Base-by-base conservation (phyloP, 2,888 invertebrate species). In the Mayetiola destructor region DNA sequence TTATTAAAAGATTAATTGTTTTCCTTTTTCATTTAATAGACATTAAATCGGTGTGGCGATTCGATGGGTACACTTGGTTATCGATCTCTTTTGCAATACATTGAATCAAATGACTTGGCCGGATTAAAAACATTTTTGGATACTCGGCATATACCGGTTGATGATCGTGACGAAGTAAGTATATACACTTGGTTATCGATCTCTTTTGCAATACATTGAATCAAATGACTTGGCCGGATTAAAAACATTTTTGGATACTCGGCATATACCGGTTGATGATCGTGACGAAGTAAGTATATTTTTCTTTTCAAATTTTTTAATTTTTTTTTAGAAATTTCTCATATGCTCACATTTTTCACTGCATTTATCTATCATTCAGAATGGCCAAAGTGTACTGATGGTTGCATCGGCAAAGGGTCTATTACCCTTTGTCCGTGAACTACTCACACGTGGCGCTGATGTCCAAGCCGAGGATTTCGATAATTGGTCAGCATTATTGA, bases 301-400 rank as follows among this genome's bases (percentile, higher is more conserved):
- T 14, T 42, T 57, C n/a, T n/a, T n/a, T n/a, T n/a, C n/a, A n/a
- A n/a, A n/a, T n/a, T n/a, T n/a, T n/a, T 37, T 37, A 8, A n/a
- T 29, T 57, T 57, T 54, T 20, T 37, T 32, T 37, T 29, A 23
- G 4, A 48, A 35, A 48, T 60, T 55, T 53, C 61, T 57, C 30
- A 58, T 36, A 36, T 55, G 9, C 3, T 29, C 29, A 14, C n/a
- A 32, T 23, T 52, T 42, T 48, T 23, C 40, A 53, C 8, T 27
- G 27, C 32, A 52, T 53, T 52, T 3, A 39, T n/a, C 12, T 12
- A n/a, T 12, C 39, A 9, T 18, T 36, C 68, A 94, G 91, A 92
- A 91, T 78, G 92, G 93, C 61, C 85, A 88, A 60, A 94, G 95
- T 55, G 88, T 90, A 56, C 85, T 99, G 68, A 94, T 96, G 78